Conservation (phyloP, 2,888 invertebrate genomes). For the Serrognathus titanus region DNA sequence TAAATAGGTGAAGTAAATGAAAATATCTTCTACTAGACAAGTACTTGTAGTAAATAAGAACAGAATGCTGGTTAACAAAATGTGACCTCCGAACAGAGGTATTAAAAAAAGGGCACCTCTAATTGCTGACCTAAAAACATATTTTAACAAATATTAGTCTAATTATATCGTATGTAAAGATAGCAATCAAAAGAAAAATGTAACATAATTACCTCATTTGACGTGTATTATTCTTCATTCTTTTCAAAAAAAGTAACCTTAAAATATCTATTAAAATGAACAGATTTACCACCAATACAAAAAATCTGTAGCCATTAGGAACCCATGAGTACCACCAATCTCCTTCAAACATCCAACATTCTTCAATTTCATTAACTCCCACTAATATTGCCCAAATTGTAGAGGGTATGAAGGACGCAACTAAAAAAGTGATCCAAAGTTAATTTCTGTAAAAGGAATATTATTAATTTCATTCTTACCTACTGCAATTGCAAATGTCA, state of each 20-base stretch:
- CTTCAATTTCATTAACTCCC: conserved; percentile 51
- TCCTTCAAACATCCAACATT: conserved; percentile 62
- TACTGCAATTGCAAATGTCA: conserved; percentile 51
- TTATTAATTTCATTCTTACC: conserved; percentile 39
- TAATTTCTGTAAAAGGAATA: too few species aligned
- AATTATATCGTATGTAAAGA: too few species aligned
- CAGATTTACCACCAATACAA: conserved; percentile 57
- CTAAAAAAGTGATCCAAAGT: background rate
- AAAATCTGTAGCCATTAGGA: conserved; percentile 58
- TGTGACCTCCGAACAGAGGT: conserved; percentile 68
- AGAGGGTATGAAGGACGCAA: conserved; percentile 51
- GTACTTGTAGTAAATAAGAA: conserved; percentile 52
- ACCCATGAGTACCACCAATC: conserved; percentile 58
- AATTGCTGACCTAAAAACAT: conserved; percentile 55
- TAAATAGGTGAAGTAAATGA: conserved; percentile 58
- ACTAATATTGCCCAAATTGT: conserved; percentile 56
- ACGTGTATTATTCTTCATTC: conserved; percentile 44
- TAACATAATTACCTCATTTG: conserved; percentile 34
- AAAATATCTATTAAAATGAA: conserved; percentile 62
- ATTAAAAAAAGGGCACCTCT: conserved; percentile 66
- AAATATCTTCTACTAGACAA: conserved; percentile 53
- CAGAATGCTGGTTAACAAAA: conserved; percentile 58
- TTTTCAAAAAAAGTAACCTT: conserved; percentile 58
- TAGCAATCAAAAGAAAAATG: too few species aligned
- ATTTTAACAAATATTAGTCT: too few species aligned